Percentiles rank a stretch among this genome's conserved stretches.
These are phyloP conservation scores for Artemia sp. DNA, from an alignment of 2,888 invertebrate species.

Conservation along the genomic window DNA sequence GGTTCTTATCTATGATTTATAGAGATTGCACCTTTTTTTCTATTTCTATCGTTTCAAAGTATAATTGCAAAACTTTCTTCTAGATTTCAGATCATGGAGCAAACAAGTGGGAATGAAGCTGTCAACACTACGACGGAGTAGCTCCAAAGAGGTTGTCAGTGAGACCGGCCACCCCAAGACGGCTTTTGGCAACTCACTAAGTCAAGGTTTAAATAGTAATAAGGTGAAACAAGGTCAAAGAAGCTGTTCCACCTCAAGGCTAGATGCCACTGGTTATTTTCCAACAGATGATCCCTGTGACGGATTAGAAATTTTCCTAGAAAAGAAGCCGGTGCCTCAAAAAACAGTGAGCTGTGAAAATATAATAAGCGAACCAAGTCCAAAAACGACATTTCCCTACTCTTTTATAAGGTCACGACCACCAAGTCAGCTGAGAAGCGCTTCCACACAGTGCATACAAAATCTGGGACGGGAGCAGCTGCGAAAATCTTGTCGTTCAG, in stretches of 20 bases:
- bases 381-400: conserved; percentile 6
- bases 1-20: too few relatives aligned
- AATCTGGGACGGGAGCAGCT: background rate
- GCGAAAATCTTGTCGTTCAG: conserved; percentile 20
- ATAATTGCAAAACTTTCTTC: background rate
- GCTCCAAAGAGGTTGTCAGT: background rate
- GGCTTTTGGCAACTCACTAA: background rate
- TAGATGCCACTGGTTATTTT: background rate
- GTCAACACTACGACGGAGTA: conserved; percentile 14
- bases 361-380: conserved; percentile 5
- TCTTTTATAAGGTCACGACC: background rate
- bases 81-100: conserved; percentile 12
- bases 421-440: background rate
- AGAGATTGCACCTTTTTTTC: too few relatives aligned
- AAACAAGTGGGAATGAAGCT: background rate
- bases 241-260: conserved; percentile 1
- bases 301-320: conserved; percentile 9
- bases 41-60: too few relatives aligned
- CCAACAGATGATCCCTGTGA: conserved; percentile 9
- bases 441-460: conserved; percentile 2
- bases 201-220: background rate
- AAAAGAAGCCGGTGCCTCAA: background rate
- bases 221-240: conserved; percentile 1
- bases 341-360: conserved; percentile 12
- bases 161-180: background rate